Evolutionary conservation across 1,140 invertebrate species (phyloP).

Genomic region (Halyomorpha halys): DNA sequence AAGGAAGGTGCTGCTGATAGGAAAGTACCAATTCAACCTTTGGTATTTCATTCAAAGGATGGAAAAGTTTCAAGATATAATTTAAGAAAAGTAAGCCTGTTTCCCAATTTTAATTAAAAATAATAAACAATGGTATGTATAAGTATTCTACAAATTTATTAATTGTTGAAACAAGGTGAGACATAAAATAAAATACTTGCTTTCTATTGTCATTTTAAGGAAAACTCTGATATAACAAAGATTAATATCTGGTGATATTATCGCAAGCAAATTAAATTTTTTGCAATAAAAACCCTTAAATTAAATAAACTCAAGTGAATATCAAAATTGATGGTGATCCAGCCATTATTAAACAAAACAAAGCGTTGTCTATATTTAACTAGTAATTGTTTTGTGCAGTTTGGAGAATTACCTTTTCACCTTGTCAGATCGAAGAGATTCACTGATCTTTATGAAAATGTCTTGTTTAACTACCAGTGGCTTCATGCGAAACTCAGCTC

Average conservation of each 20-base stretch:
- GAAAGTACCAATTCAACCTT: conserved; percentile 89
- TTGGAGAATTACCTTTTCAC: conserved; percentile 92
- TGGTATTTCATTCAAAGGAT: conserved; percentile 79
- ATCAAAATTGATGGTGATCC: no score
- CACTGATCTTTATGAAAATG: conserved; percentile 84
- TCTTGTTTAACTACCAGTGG: conserved; percentile 97
- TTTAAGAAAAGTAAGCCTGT: conserved; percentile 59
- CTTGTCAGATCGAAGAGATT: conserved; percentile 80
- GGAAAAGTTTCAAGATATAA: conserved; percentile 78
- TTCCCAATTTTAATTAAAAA: neutral
- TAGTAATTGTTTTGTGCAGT: conserved; percentile 43
- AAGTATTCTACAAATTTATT: neutral
- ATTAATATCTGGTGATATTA: no score
- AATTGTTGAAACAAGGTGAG: no score
- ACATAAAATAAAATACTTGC: no score
- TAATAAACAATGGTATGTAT: neutral
- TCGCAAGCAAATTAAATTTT: no score
- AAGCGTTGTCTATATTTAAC: neutral
- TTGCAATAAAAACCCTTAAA: no score
- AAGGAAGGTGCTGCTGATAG: conserved; percentile 88
- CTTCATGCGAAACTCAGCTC: conserved; percentile 90
- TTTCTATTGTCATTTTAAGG: no score
- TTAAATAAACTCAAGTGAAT: no score
- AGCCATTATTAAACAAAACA: no score
- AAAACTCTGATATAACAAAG: no score